Base-by-base conservation (phyloP, 35 echinoderm and acorn worm genomes). In the Lytechinus variegatus region DNA sequence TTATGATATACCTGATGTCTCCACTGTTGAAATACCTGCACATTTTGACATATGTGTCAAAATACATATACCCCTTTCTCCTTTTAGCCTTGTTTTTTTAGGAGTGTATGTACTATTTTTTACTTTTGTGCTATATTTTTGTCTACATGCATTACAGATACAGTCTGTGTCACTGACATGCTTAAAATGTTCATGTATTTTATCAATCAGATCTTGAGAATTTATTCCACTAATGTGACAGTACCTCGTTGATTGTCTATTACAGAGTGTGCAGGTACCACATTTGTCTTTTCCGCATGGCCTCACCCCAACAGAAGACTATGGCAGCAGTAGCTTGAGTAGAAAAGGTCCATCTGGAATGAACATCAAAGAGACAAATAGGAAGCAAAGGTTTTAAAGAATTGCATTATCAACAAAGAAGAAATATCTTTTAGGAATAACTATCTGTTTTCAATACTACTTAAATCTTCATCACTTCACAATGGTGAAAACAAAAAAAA, bases 141-240 rank as follows among this genome's bases (percentile, higher is more conserved):
- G 91, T 56, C 91, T 56, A 93, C 91, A 93, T 11, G 91, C 91
- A 93, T 93, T 93, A 56, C 91, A 93, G 56, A 93, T 93, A 93
- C 91, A 93, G 27, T 93, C 91, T 24, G 10, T 10, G 52, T 93
- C 91, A 19, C 52, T 93, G 9, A 93, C n/a, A n/a, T 93, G 9
- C 33, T 56, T 54, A 93, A 16, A 54, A 9, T 93, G 55, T 93
- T 93, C 91, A 53, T 24, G 53, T 93, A 93, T 93, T 93, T 14
- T 93, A 53, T 56, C 56, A 14, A 54, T 56, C 9, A 93, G 52
- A 6, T 54, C 91, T 56, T 54, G 10, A 5, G 91, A 93, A 56
- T 9, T 54, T 54, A 93, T 93, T 56, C 52, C 52, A 93, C 13
- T 93, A 55, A 93, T 54, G 24, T 93, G 91, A 29, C 52, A 55